These are phyloP conservation scores for Eumacrocentrus americanus DNA, from an alignment of 2,888 invertebrate genomes.

Conservation along the genomic window DNA sequence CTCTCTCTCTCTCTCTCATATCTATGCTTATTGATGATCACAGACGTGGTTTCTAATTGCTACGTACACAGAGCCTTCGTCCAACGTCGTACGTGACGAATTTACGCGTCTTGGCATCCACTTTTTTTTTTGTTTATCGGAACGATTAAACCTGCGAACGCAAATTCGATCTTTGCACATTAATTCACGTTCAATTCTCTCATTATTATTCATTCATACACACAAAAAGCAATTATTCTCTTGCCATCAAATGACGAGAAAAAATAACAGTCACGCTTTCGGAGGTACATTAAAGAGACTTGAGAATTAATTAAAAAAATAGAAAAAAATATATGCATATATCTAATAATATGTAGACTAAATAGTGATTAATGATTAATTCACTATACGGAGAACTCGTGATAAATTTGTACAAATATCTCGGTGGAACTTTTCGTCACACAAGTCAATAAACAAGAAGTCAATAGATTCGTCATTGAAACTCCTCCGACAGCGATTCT, in stretches of 20 bases:
- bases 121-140: slow-evolving; percentile 17
- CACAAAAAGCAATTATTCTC: not conserved
- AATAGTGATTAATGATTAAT: slow-evolving; percentile 3
- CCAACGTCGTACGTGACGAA: slow-evolving; percentile 47
- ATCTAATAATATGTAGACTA: too few species aligned
- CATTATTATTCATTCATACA: slow-evolving; percentile 11
- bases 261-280: slow-evolving; percentile 4
- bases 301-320: not conserved
- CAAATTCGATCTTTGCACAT: slow-evolving; percentile 18
- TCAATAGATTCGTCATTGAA: slow-evolving; percentile 16
- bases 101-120: slow-evolving; percentile 31
- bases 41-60: slow-evolving; percentile 57
- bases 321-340: not conserved
- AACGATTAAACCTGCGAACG: slow-evolving; percentile 32
- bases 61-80: slow-evolving; percentile 55
- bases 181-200: slow-evolving; percentile 3
- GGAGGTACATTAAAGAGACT: not conserved
- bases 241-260: too few species aligned
- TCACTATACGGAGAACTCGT: not conserved
- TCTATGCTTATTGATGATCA: slow-evolving; percentile 56
- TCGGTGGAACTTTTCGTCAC: slow-evolving; percentile 14
- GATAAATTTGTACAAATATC: slow-evolving; percentile 18
- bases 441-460: slow-evolving; percentile 8
- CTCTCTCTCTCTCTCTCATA: slow-evolving; percentile 28
- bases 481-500: slow-evolving; percentile 4